phyloP scores from a whole-genome alignment of 1,140 invertebrate genomes.

The Drosophila kohkoa region DNA sequence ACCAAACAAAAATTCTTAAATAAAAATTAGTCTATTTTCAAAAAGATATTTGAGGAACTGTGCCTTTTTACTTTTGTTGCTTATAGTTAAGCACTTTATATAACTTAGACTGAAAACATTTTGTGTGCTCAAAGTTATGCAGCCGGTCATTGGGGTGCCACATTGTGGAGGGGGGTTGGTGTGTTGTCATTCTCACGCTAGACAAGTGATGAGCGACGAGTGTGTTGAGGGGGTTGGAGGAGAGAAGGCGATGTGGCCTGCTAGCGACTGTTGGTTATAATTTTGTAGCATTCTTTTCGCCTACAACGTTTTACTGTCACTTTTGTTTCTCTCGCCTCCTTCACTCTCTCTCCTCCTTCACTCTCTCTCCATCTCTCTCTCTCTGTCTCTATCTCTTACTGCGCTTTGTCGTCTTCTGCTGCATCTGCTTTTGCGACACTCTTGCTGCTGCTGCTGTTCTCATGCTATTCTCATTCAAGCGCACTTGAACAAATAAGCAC shows the following conservation, averaged over 20 bases:
- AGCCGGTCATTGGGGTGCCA: neutral
- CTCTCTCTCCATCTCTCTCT: neutral
- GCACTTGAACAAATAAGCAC: constrained; percentile 66
- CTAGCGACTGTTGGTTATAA: constrained; percentile 26
- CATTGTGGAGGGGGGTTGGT: too few relatives aligned
- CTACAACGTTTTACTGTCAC: constrained; percentile 51
- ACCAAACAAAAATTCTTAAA: too few relatives aligned
- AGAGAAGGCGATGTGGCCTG: too few relatives aligned
- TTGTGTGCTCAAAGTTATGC: neutral
- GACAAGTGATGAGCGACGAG: constrained; percentile 16
- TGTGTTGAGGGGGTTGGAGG: too few relatives aligned
- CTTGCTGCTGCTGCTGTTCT: constrained; percentile 10
- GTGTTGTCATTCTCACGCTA: neutral
- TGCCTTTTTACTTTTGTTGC: too few relatives aligned
- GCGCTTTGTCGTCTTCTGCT: neutral
- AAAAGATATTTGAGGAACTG: too few relatives aligned
- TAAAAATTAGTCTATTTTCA: too few relatives aligned
- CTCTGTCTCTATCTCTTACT: neutral
- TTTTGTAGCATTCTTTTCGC: constrained; percentile 40
- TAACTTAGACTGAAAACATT: too few relatives aligned
- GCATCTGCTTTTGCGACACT: constrained; percentile 11
- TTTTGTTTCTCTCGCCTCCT: constrained; percentile 18
- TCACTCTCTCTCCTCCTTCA: neutral
- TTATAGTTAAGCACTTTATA: too few relatives aligned
- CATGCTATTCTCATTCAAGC: constrained; percentile 53